Base-by-base conservation (phyloP, 1,140 invertebrate species). In the Dinoponera quadriceps region DNA sequence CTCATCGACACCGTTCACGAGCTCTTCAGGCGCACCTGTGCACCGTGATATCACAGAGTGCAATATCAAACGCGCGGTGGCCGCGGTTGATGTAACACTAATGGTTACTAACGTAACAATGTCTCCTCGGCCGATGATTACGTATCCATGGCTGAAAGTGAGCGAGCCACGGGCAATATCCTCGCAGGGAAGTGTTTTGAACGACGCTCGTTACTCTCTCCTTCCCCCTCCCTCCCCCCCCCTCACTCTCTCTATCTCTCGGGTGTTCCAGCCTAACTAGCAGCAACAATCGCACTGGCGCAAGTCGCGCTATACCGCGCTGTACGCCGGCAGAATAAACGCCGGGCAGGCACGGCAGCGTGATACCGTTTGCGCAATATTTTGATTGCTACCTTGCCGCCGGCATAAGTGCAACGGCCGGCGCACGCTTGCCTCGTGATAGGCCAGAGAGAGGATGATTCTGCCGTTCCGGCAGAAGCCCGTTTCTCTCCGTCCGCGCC, bases 321-420 rank as follows among this genome's bases (percentile, higher is more conserved):
- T 66, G 54, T 16, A 65, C 68, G 66, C 22, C 77, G 55, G 11
- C 16, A 54, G 44, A 74, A 82, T 74, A 82, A 82, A 73, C 69
- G 78, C 55, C 73, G 82, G 57, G 48, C 60, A 68, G 71, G 49
- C 71, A 75, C 65, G 75, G 38, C 65, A 55, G 80, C 66, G 62
- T 44, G 85, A 87, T 85, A 85, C 75, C 73, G 72, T 86, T 87
- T 74, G 85, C 68, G 73, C 85, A 87, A 87, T 86, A 83, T 86
- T 87, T 86, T 86, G 84, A 86, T 86, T 78, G 62, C 60, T 78
- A 83, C 81, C 73, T 86, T 84, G 66, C 84, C 60, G 69, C 38
- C 55, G 20, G 63, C 74, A 38, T 82, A 80, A 80, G 75, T 57
- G 75, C 75, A 80, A 80, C 65, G 51, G 65, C 51, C 75, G 33